These are phyloP conservation scores for Leptopilina drosophilae DNA, from an alignment of 2,888 invertebrate genomes.

Conservation along the genomic window DNA sequence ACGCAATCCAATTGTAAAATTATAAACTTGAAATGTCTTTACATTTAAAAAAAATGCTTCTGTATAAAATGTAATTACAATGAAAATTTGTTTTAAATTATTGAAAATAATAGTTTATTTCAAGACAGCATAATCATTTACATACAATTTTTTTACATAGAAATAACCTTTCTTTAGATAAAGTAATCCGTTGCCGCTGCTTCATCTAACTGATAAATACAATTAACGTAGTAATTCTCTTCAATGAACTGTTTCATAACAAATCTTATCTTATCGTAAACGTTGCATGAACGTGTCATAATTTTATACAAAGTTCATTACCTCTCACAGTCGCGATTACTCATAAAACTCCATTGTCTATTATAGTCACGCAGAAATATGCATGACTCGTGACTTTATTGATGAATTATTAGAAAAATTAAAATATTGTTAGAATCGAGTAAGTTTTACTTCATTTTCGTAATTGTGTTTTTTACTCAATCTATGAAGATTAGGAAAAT, in stretches of 20 bases:
- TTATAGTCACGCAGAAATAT: not conserved
- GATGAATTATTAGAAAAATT: not conserved
- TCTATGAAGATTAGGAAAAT: too few species aligned
- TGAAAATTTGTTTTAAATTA: not conserved
- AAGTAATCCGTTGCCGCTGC: not conserved
- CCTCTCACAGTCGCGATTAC: slow-evolving; percentile 1
- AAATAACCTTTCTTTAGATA: not conserved
- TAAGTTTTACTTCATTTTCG: not conserved
- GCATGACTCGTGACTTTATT: slow-evolving; percentile 1
- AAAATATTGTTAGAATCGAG: too few species aligned
- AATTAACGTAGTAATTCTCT: slow-evolving; percentile 4
- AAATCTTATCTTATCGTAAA: slow-evolving; percentile 35
- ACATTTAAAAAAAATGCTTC: not conserved
- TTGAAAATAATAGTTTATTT: not conserved
- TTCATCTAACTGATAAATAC: slow-evolving; percentile 2
- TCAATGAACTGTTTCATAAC: slow-evolving; percentile 24
- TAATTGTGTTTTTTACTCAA: not conserved
- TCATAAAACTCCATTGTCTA: slow-evolving; percentile 8
- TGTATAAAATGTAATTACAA: not conserved
- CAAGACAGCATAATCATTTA: not conserved
- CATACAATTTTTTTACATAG: not conserved
- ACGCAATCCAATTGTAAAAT: not conserved
- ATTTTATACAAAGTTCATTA: slow-evolving; percentile 28
- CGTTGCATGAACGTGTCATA: not conserved
- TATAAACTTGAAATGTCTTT: not conserved